Conservation (phyloP, 1,140 invertebrate genomes). For the Drosophila hydei region DNA sequence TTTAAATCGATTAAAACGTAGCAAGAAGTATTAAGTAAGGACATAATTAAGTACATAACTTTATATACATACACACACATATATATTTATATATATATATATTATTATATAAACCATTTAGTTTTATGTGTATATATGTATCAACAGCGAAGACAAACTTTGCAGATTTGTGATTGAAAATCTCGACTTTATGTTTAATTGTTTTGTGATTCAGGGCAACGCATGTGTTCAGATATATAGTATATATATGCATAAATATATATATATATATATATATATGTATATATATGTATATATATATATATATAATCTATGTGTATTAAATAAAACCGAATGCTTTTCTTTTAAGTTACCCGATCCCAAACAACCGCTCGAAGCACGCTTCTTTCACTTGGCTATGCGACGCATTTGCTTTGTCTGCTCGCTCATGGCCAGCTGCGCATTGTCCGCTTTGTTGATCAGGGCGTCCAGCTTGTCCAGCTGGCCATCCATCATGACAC, state of each 20-base stretch:
- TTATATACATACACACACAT: background rate
- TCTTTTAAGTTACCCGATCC: constrained; percentile 6
- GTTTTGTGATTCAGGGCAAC: constrained; percentile 51
- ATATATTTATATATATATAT: constrained; percentile 21
- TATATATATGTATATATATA: constrained; percentile 1
- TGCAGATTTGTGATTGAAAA: constrained; percentile 61
- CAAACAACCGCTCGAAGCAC: no score
- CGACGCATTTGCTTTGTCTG: constrained; percentile 90
- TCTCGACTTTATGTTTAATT: constrained; percentile 64
- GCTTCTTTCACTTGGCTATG: constrained; percentile 88
- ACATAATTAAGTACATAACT: constrained; percentile 3
- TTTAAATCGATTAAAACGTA: constrained; percentile 39
- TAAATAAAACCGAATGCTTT: constrained; percentile 11
- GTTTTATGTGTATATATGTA: constrained; percentile 23
- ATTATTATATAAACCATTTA: background rate
- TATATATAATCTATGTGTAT: constrained; percentile 1
- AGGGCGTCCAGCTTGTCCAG: constrained; percentile 87
- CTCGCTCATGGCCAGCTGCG: constrained; percentile 87
- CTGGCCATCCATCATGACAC: constrained; percentile 86
- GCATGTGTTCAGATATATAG: constrained; percentile 53
- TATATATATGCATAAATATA: constrained; percentile 2
- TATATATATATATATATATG: background rate
- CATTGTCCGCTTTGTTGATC: constrained; percentile 88
- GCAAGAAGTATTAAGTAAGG: constrained; percentile 58
- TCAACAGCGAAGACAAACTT: constrained; percentile 30